Conservation (phyloP, 2,888 invertebrate genomes). For the Sturmia bella region DNA sequence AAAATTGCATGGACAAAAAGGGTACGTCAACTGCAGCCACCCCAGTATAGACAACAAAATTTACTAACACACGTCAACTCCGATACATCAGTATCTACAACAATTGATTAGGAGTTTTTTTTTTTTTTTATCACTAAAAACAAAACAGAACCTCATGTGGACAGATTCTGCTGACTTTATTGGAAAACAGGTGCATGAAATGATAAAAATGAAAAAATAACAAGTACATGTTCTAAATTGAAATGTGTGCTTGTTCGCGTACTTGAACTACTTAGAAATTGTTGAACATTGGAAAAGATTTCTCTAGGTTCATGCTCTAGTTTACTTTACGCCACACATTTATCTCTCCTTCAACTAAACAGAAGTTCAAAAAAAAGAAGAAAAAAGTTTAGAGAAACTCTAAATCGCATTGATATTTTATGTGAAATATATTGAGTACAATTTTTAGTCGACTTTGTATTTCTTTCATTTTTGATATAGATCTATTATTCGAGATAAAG, state of each 20-base stretch:
- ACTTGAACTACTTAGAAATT: slow-evolving; percentile 42
- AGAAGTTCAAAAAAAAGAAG: no score
- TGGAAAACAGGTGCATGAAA: neutral
- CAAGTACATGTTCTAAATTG: neutral
- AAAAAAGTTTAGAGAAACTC: no score
- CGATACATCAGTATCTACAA: neutral
- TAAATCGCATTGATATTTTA: no score
- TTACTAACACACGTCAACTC: neutral
- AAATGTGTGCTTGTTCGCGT: slow-evolving; percentile 15
- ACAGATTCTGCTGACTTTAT: neutral
- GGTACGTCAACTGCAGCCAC: no score
- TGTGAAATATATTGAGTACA: no score
- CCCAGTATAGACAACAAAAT: neutral
- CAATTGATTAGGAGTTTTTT: neutral
- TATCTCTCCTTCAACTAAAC: no score
- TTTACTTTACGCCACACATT: no score
- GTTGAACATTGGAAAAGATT: slow-evolving; percentile 19
- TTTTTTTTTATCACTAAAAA: no score
- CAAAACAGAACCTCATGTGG: neutral
- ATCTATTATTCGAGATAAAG: no score
- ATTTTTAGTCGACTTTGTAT: no score
- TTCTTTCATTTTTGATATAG: no score
- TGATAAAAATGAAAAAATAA: neutral
- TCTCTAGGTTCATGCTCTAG: no score
- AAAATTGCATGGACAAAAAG: slow-evolving; percentile 1